phyloP scores from a whole-genome alignment of 2,888 invertebrate species.

The Drosophila demipolita region DNA sequence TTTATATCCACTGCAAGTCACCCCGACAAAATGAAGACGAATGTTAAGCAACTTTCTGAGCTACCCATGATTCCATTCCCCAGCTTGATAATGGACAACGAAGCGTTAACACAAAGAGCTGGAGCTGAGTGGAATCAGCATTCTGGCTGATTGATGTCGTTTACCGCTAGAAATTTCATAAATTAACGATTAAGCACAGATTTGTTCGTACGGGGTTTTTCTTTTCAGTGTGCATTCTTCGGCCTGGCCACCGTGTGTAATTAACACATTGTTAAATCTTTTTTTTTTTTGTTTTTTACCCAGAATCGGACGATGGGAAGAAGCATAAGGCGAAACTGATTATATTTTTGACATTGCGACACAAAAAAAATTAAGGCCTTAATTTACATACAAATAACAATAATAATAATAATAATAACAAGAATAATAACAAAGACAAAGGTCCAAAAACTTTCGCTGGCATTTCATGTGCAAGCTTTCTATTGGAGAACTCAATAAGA shows the following conservation, averaged over 20 bases:
- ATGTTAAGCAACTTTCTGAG: conserved; percentile 58
- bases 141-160: conserved; percentile 54
- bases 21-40: conserved; percentile 8
- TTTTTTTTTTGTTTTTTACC: conserved; percentile 13
- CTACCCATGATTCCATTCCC: conserved; percentile 41
- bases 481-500: conserved; percentile 25
- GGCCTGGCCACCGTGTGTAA: conserved; percentile 51
- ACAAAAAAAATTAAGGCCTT: conserved; percentile 44
- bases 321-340: conserved; percentile 29
- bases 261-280: conserved; percentile 73
- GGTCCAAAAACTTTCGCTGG: conserved; percentile 53
- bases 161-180: conserved; percentile 75
- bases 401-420: conserved; percentile 60
- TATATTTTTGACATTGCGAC: conserved; percentile 42
- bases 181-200: conserved; percentile 78
- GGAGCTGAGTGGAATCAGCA: conserved; percentile 14
- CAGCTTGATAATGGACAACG: conserved; percentile 47
- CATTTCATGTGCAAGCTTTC: conserved; percentile 59
- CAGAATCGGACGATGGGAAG: background rate
- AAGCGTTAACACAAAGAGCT: conserved; percentile 50
- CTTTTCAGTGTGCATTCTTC: background rate
- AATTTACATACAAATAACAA: conserved; percentile 74
- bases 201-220: conserved; percentile 62
- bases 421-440: conserved; percentile 29
- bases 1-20: conserved; percentile 24